phyloP scores from a whole-genome alignment of 2,113 vertebrate species.

The Pseudorectes ferrugineus region DNA sequence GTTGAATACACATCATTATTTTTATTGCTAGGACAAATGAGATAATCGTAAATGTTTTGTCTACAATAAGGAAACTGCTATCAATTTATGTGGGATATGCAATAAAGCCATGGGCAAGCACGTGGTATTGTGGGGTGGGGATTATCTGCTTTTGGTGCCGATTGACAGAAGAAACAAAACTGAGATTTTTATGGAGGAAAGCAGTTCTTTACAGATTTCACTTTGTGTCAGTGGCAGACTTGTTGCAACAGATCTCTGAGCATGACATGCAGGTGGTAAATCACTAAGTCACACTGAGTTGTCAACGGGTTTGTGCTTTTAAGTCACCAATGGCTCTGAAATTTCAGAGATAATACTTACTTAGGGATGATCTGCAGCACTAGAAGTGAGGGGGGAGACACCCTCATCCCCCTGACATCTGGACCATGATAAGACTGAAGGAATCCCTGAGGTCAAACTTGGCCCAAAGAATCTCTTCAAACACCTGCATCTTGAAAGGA shows the following conservation, averaged over 20 bases:
- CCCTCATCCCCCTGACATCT: background rate
- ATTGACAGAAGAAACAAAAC: background rate
- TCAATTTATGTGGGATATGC: background rate
- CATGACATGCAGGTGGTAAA: constrained; percentile 4
- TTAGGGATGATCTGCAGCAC: background rate
- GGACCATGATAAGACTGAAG: background rate
- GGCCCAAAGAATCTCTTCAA: constrained; percentile 5
- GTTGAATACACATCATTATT: background rate
- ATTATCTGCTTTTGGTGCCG: background rate
- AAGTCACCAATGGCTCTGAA: constrained; percentile 15
- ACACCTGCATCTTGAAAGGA: constrained; percentile 45
- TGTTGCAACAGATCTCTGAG: constrained; percentile 1
- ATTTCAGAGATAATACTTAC: constrained; percentile 26
- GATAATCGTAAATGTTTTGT: background rate
- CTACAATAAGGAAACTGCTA: background rate
- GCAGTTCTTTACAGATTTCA: background rate
- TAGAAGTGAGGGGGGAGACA: background rate
- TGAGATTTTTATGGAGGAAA: background rate
- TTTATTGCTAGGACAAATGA: constrained; percentile 36
- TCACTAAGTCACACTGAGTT: constrained; percentile 12
- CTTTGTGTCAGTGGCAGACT: background rate
- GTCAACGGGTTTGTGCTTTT: constrained; percentile 32
- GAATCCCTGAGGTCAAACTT: constrained; percentile 46
- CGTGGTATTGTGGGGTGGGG: background rate
- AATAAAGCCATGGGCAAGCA: background rate